Base-by-base conservation (phyloP, 2,888 invertebrate genomes). In the Noctuana brunneofusca region DNA sequence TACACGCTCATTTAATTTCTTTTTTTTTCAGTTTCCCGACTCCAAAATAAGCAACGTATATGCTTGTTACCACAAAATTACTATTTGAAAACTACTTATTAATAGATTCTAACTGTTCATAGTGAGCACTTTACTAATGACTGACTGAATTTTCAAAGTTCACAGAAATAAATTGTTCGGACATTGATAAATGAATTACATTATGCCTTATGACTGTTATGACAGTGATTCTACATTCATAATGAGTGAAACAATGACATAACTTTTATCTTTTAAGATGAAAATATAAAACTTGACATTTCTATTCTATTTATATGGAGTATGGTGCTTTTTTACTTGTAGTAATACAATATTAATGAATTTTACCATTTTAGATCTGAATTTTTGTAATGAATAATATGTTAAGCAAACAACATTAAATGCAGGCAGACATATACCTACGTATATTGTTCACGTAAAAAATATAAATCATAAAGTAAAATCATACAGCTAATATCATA, bases 131-230 rank as follows among this genome's bases (percentile, higher is more conserved):
- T 35, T 48, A 49, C 30, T 55, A 55, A 62, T 55, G 62, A 41
- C 27, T 43, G 41, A 43, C 41, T 43, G 9, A 43, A 18, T 14
- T 43, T 43, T 43, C 18, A 43, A 63, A 24, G 24, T 63, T 14
- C 41, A 56, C 56, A 50, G 30, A 56, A 50, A 63, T 63, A 49
- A 56, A 62, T 62, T 49, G 56, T 32, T 49, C 14, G 50, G 63
- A 63, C 63, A 27, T 63, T 56, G 63, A 63, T 56, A 50, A 56
- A 63, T 63, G 50, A 50, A 30, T 41, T 30, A 63, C 41, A 49
- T 49, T 62, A 55, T 30, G 14, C 35, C 35, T 55, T 32, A 43
- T 56, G 63, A 32, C 63, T 50, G 50, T 56, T 63, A 49, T 63
- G 63, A 63, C 55, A 63, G 41, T 62, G 60, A 62, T 49, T 55